Base-by-base conservation (phyloP, 2,797 vertebrate species). In the Sebastes oblongus region DNA sequence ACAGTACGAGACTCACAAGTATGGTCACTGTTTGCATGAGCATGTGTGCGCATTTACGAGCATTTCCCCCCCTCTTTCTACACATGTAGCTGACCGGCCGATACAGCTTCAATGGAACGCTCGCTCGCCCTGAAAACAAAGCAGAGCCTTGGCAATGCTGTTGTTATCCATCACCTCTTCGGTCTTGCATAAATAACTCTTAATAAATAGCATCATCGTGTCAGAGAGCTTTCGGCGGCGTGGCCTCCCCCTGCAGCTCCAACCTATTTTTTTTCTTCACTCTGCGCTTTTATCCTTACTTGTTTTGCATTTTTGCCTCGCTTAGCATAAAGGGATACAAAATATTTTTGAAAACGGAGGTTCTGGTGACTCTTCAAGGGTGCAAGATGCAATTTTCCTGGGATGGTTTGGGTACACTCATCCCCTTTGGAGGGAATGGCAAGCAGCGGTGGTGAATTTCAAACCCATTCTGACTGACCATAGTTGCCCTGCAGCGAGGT, bases 121-220 rank as follows among this genome's bases (percentile, higher is more conserved):
- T 89, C 75, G 83, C 78, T 86, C 71, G 85, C 90, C 86, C 80
- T 89, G 89, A 90, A 91, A 92, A 92, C 91, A 95, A 92, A 92
- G 79, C 72, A 82, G 60, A 91, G 78, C 91, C 90, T 92, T 92
- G 92, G 91, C 86, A 75, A 58, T 83, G 86, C 89, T 90, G 82
- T 91, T 89, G 87, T 92, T 92, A 92, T 93, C 93, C 88, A 93
- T 94, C 93, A 93, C 88, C 90, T 88, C 91, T 89, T 91, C 90
- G 92, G 91, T 92, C 89, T 90, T 92, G 91, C 92, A 93, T 95
- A 93, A 94, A 93, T 93, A 93, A 89, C 88, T 92, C 86, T 92
- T 93, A 93, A 93, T 93, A 93, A 91, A 93, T 89, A 91, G 87
- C 90, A 91, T 89, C 88, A 91, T 91, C 88, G 87, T 93, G 85